Percentiles rank a stretch among this genome's conserved stretches.
Evolutionary conservation across 1,140 invertebrate genomes (phyloP).

Genomic region (Drosophila nigromelanica): DNA sequence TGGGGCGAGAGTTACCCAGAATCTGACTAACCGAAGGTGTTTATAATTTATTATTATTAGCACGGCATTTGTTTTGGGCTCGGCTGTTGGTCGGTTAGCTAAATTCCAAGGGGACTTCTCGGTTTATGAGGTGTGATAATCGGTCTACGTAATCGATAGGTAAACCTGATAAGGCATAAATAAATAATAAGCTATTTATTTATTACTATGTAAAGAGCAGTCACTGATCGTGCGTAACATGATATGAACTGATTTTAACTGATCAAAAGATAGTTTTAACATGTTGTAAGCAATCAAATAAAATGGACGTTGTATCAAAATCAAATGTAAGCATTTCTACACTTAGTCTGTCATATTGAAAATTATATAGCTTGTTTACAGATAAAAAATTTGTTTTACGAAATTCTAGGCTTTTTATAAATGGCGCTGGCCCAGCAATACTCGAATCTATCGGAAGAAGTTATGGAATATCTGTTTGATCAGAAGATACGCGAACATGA

Average conservation of each 20-base stretch:
- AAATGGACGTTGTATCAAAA: neutral
- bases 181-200: slow-evolving; percentile 18
- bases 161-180: slow-evolving; percentile 15
- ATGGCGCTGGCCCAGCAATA: slow-evolving; percentile 31
- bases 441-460: slow-evolving; percentile 47
- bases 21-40: slow-evolving; percentile 55
- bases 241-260: neutral
- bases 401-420: slow-evolving; percentile 4
- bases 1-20: slow-evolving; percentile 10
- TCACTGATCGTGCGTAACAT: neutral
- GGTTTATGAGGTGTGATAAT: slow-evolving; percentile 41
- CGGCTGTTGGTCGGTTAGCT: slow-evolving; percentile 1
- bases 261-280: neutral
- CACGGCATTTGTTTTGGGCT: slow-evolving; percentile 50
- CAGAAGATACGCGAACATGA: slow-evolving; percentile 51
- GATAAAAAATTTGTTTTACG: slow-evolving; percentile 4
- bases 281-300: neutral
- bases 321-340: neutral
- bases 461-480: slow-evolving; percentile 52
- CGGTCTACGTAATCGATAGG: slow-evolving; percentile 1
- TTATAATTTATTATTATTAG: slow-evolving; percentile 79
- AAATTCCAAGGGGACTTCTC: slow-evolving; percentile 10
- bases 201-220: neutral
- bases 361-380: slow-evolving; percentile 13
- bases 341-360: slow-evolving; percentile 7